Evolutionary conservation across 2,113 vertebrate species (phyloP), one percentile per base, ranked within the genome.

Genomic region (Phocoena phocoena): DNA sequence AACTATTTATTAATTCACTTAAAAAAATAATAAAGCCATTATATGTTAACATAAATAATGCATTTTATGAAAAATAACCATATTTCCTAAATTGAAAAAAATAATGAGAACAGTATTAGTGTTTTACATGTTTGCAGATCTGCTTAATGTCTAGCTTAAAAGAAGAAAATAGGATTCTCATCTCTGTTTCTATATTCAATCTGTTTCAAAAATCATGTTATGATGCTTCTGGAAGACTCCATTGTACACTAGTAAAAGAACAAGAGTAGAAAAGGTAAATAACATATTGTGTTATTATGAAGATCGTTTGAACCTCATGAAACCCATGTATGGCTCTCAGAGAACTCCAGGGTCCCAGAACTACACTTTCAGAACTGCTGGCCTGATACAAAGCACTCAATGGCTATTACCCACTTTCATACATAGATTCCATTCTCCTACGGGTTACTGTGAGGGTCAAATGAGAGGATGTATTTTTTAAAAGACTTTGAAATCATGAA

Each of bases 401-500:
- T 55, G 20, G 4, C 38, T 96, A 26, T 70, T 31, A 67, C 28
- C 15, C 84, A 76, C 88, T 91, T 82, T 89, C 36, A 85, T 53
- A n/a, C 28, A 47, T 21, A 77, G 60, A 90, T 80, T 76, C 67
- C 41, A 60, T 47, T 68, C 28, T 12, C 12, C 31, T 86, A 2
- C 41, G 80, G 20, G 44, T 50, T 44, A 53, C 2, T 36, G 10
- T 36, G 23, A 73, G n/a, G 14, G 31, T 91, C 53, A 88, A 95
- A 88, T 50, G 76, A 88, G 18, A 87, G 3, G 41, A 41, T 11
- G 28, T 15, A 44, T 58, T 92, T 89, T 96, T 88, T 20, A 25
- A 87, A 95, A 90, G 82, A 88, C 31, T 89, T 18, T 50, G 81
- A 88, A 88, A 55, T 85, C 31, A 60, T 44, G 38, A 93, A 91